Conservation (phyloP, 2,888 invertebrate species). For the Eristalinus sepulchralis region DNA sequence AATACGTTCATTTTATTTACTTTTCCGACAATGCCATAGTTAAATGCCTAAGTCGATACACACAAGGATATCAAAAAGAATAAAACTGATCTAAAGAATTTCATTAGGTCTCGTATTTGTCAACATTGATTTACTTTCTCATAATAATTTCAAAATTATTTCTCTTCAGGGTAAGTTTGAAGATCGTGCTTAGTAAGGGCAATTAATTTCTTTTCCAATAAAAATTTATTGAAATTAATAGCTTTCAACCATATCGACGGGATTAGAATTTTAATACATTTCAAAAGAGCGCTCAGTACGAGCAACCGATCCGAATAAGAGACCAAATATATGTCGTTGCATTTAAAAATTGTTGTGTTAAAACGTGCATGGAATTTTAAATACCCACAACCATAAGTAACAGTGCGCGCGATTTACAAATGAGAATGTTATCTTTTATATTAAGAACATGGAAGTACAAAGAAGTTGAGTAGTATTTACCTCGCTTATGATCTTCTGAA, state of each 20-base stretch:
- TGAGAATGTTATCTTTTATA: not conserved
- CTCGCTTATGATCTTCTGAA: conserved; percentile 80
- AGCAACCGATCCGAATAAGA: not conserved
- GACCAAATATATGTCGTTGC: not conserved
- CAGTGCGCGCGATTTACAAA: not conserved
- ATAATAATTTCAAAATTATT: not conserved
- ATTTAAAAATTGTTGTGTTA: not conserved
- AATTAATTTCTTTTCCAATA: not conserved
- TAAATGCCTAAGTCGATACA: too few relatives aligned
- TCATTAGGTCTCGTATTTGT: not conserved
- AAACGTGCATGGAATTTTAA: not conserved
- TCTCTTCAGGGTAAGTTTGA: not conserved
- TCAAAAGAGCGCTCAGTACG: not conserved
- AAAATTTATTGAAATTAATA: not conserved
- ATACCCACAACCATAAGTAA: not conserved
- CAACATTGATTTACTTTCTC: not conserved
- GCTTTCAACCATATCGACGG: not conserved
- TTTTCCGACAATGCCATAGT: too few relatives aligned
- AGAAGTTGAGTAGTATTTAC: conserved; percentile 76
- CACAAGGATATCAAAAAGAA: too few relatives aligned
- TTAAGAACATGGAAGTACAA: not conserved
- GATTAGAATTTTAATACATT: not conserved
- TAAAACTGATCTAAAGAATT: not conserved
- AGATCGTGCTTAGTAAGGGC: not conserved
- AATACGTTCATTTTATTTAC: too few relatives aligned